phyloP scores from a whole-genome alignment of 2,113 vertebrate species.

The Uria lomvia region DNA sequence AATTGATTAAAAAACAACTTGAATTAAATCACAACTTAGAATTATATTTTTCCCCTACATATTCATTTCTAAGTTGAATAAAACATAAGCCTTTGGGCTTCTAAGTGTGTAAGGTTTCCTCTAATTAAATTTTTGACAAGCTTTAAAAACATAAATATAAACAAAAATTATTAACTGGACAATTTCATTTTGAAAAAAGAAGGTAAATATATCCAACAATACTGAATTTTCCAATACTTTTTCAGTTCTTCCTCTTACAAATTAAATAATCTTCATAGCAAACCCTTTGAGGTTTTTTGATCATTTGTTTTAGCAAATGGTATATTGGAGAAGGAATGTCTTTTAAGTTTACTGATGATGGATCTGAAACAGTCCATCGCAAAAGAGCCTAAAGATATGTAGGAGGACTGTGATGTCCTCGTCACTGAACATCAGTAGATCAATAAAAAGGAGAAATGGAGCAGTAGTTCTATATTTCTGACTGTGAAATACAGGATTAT shows the following conservation, averaged over 20 bases:
- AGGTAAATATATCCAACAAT: not conserved
- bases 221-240: not conserved
- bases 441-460: not conserved
- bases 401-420: not conserved
- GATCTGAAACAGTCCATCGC: not conserved
- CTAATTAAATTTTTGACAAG: not conserved
- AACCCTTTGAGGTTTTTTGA: not conserved
- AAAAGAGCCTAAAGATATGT: not conserved
- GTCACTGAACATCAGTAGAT: not conserved
- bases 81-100: not conserved
- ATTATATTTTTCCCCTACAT: not conserved
- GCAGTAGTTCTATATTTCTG: not conserved
- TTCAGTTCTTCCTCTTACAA: not conserved
- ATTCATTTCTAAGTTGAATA: not conserved
- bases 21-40: not conserved
- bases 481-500: not conserved
- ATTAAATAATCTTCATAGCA: not conserved
- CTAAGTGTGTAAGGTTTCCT: not conserved
- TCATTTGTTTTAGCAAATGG: not conserved
- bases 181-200: not conserved
- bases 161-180: not conserved
- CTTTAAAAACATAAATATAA: not conserved
- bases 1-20: not conserved
- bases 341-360: not conserved
- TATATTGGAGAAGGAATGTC: not conserved